Conservation (phyloP, 2,888 invertebrate species). For the Ganaspis brasiliensis region DNA sequence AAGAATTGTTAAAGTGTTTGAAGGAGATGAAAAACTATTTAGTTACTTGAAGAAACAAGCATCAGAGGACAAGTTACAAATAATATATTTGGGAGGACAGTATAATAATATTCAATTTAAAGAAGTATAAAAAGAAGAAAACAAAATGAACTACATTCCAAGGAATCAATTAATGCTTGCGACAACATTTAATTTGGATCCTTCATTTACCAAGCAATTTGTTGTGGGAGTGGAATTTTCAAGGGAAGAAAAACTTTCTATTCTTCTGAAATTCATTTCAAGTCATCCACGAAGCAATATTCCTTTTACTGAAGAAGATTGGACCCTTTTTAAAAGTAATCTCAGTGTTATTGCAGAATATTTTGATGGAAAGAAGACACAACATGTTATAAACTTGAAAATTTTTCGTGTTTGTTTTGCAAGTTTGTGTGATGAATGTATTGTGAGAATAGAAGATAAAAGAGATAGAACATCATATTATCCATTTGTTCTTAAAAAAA, state of each 20-base stretch:
- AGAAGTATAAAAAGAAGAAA: too few relatives aligned
- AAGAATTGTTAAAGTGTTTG: too few relatives aligned
- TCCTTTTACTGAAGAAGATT: neutral
- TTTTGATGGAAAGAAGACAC: neutral
- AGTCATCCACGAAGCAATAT: slow-evolving; percentile 2
- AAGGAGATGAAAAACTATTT: too few relatives aligned
- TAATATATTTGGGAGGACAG: too few relatives aligned
- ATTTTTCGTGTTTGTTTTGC: neutral
- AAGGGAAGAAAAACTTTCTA: neutral
- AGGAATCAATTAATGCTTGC: too few relatives aligned
- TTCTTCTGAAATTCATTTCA: neutral
- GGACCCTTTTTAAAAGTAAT: neutral
- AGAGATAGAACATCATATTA: neutral
- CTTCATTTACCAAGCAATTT: too few relatives aligned
- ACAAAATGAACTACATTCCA: too few relatives aligned
- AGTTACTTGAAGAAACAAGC: too few relatives aligned
- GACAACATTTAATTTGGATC: too few relatives aligned
- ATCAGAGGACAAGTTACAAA: too few relatives aligned
- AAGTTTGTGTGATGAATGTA: neutral
- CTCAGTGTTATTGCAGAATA: neutral
- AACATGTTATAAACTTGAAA: neutral
- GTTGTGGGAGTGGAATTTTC: neutral
- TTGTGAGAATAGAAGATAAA: neutral
- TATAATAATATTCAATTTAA: too few relatives aligned
- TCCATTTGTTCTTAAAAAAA: neutral